Evolutionary conservation across 2,888 invertebrate genomes (phyloP), one percentile per base, ranked within the genome.

Genomic region (Dyspetes luteomarginatus): DNA sequence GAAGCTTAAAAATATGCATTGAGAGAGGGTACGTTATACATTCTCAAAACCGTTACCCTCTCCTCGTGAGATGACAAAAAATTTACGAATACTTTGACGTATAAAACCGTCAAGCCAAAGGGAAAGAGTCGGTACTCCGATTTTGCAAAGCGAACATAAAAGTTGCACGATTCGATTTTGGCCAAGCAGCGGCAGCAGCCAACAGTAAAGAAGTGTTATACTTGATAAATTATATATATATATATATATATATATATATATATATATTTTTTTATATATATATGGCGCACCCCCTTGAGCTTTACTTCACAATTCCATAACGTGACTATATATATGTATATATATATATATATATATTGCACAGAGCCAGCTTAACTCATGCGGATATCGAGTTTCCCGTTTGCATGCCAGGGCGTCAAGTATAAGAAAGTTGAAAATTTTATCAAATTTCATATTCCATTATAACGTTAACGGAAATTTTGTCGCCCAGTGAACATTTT

Each of bases 141-240:
- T 24, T 19, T 55, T 45, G 43, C 28, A 19, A 28, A 67, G 36
- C 30, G 71, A 58, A 48, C 36, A 77, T 50, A 65, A 72, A 58
- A 71, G 71, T 50, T 67, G 43, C 30, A 24, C 17, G 24, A 78
- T 78, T 67, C 52, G 60, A 67, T 68, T 78, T 43, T 30, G 52
- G 52, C 36, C n/a, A 48, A 48, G 19, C 19, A 71, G 43, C 9
- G 26, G 26, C 43, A 50, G 26, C 28, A 48, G 55, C 24, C 3
- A 28, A 19, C 48, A 26, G 22, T 65, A 36, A 58, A 7, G 30
- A n/a, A 41, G 24, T n/a, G 55, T 36, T 24, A 4, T 17, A 48
- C 48, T 48, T 4, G 15, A 15, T 15, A 48, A 19, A 48, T 17
- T n/a, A 4, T 48, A 5, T 9, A 36, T 12, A 36, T 9, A 36